Evolutionary conservation across 35 echinoderm and acorn worm species (phyloP), one percentile per base, ranked within the genome.

Genomic region (Anneissia japonica): DNA sequence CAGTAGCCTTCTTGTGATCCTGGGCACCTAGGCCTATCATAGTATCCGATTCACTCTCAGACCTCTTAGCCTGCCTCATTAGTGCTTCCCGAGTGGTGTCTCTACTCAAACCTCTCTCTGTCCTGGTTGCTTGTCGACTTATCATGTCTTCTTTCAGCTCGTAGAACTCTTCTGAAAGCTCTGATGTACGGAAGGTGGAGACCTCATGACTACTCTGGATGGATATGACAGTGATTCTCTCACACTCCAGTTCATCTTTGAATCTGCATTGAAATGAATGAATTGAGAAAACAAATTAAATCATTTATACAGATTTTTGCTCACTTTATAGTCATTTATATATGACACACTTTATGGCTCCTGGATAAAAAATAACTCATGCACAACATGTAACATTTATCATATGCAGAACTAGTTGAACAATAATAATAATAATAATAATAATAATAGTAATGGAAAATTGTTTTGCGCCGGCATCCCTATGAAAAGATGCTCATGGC

Each of bases 201-300:
- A 97, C 85, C 38, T 93, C 85, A 45, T 97, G 95, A 19, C 81
- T 28, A 19, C 91, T 84, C 23, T 90, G 74, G 29, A 97, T 80
- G 10, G 95, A 89, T 5, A 97, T 79, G 4, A 97, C 95, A 0
- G 93, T 85, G 0, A 97, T 86, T 1, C 95, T 88, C 46, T 97
- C 95, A 86, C 87, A 93, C 74, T 97, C 95, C 28, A 97, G 37
- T 35, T 97, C 95, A 38, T 76, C 87, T 76, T 90, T 93, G 91
- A 97, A 97, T 85, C 95, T 97, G 46, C 34, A 84, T 38, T 39
- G 7, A 37, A 76, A 79, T 32, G 38, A 33, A 86, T 34, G 26
- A 21, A 76, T 75, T 30, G 33, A 55, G 10, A 35, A 7, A 73
- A 34, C 5, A 40, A n/a, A n/a, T n/a, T n/a, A n/a, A n/a, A n/a